Percentiles rank a stretch among this genome's conserved stretches.
Evolutionary conservation across 2,888 invertebrate genomes (phyloP).

Genomic region (Diabrotica balteata): DNA sequence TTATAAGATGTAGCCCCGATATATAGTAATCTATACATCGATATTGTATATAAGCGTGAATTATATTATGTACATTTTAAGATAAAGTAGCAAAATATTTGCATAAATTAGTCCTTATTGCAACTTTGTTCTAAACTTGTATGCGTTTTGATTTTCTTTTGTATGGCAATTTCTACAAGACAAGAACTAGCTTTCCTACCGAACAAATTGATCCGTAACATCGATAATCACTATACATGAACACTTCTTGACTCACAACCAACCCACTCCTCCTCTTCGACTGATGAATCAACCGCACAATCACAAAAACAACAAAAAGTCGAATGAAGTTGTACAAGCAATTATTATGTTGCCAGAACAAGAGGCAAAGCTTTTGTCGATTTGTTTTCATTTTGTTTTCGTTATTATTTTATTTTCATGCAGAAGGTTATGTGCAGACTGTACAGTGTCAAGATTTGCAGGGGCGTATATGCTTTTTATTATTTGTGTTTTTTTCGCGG

Average conservation of each 20-base stretch:
- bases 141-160: not conserved
- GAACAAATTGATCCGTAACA: slow-evolving; percentile 17
- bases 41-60: no score
- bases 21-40: no score
- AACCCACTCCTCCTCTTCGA: slow-evolving; percentile 21
- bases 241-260: slow-evolving; percentile 9
- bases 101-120: no score
- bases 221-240: slow-evolving; percentile 16
- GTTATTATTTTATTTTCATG: slow-evolving; percentile 20
- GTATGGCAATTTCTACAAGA: not conserved
- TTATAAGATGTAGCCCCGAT: no score
- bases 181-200: not conserved
- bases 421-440: slow-evolving; percentile 32
- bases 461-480: slow-evolving; percentile 42
- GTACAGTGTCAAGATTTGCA: slow-evolving; percentile 45
- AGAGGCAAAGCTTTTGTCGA: slow-evolving; percentile 36
- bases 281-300: slow-evolving; percentile 32
- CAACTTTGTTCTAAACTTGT: no score
- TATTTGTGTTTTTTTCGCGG: slow-evolving; percentile 42
- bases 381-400: slow-evolving; percentile 36
- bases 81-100: no score
- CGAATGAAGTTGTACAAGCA: slow-evolving; percentile 39
- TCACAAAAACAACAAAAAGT: slow-evolving; percentile 32
- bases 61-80: no score
- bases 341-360: slow-evolving; percentile 43